Base-by-base conservation (phyloP, 2,888 invertebrate genomes). In the Sphecodes monilicornis region DNA sequence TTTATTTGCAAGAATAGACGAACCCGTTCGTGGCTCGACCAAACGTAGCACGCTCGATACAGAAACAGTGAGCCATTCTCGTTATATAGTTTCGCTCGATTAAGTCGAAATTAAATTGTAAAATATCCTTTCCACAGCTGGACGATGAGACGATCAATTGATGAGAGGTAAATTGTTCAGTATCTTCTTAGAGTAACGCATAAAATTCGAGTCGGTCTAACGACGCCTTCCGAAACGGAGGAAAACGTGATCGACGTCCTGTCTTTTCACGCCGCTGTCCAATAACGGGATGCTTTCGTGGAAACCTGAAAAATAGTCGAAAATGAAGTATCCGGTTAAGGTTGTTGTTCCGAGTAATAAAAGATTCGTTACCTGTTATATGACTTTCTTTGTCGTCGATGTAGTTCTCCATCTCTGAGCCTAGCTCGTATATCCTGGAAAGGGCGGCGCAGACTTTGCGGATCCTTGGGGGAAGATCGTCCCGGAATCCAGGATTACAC, bases 231-330 rank as follows among this genome's bases (percentile, higher is more conserved):
- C 98, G 94, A 98, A 98, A 92, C 98, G 97, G 91, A 98, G 96
- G 95, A 98, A 98, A 79, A 98, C 98, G 95, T 98, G 98, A 92
- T 98, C 98, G 73, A 98, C 97, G 95, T 98, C 98, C 93, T 98
- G 98, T 86, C 98, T 96, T 95, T 98, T 98, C 92, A 97, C 97
- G 87, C 97, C 97, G 88, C 96, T 96, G 95, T 97, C 97, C 76
- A 94, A 92, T 75, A 94, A 91, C n/a, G 93, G 94, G 70, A 93
- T 92, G 84, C 92, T 93, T 70, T 94, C 94, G 70, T 90, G 92
- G 43, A 94, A 87, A 66, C 93, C 94, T 93, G 93, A 86, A 93
- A n/a, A 89, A 93, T 92, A 22, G 0, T 32, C 29, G 32, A 39
- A 10, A 36, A 64, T 29, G 6, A 64, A 1, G 1, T n/a, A 11